Evolutionary conservation across 2,113 vertebrate species (phyloP).

Genomic region (Electrona antarctica): DNA sequence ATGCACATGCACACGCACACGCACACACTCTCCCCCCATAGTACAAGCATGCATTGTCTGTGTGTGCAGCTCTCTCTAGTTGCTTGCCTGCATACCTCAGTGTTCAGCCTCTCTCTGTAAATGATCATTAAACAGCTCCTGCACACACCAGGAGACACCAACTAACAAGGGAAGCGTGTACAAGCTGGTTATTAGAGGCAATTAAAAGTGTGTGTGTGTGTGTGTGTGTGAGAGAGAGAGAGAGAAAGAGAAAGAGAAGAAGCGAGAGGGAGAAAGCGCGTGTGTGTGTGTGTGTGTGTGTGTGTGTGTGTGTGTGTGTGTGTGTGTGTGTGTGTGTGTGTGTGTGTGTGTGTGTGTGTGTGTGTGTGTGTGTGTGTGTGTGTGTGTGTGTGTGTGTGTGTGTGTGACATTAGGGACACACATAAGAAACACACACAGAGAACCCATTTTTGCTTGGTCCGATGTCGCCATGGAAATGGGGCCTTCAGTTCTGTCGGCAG

Average conservation of each 20-base stretch:
- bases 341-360: neutral
- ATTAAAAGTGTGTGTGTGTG: conserved; percentile 33
- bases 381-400: neutral
- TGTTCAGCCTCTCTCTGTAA: conserved; percentile 39
- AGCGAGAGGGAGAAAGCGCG: no score
- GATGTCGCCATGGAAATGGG: conserved; percentile 44
- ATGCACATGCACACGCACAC: neutral
- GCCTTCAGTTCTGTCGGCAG: conserved; percentile 29
- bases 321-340: neutral
- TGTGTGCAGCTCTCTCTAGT: neutral
- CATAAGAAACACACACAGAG: neutral
- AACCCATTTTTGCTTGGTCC: conserved; percentile 25
- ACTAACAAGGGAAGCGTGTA: conserved; percentile 44
- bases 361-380: neutral
- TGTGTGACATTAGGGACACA: neutral
- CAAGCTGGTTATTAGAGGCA: conserved; percentile 41
- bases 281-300: neutral
- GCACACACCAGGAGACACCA: conserved; percentile 28
- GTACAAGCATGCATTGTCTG: neutral
- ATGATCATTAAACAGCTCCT: conserved; percentile 47
- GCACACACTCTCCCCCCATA: neutral
- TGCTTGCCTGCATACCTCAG: conserved; percentile 24
- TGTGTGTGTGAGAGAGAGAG: neutral
- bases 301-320: neutral
- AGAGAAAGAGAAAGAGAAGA: neutral